Evolutionary conservation across 2,888 invertebrate species (phyloP), one percentile per base, ranked within the genome.

Genomic region (Agrochola circellaris): DNA sequence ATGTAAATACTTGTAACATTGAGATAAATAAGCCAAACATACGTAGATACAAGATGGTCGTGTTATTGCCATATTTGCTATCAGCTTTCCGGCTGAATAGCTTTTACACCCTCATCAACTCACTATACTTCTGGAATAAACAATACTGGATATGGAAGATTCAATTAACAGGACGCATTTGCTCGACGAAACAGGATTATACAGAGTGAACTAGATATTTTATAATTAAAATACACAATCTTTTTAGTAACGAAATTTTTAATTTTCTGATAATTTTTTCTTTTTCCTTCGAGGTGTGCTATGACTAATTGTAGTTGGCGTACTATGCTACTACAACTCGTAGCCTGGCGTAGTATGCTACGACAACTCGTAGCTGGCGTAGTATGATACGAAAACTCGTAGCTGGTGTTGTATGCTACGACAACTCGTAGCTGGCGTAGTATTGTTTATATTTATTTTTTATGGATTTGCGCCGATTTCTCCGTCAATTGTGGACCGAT

Each of bases 31-130:
- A 77, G 60, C 66, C 68, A 74, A 83, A 75, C 80, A 73, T 71
- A 83, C 74, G 65, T 34, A 85, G 85, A 87, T 79, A 82, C 83
- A 86, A 81, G 84, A 83, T 66, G 83, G 79, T 34, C 73, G 38
- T 75, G 88, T 91, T 91, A 91, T 91, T 90, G 89, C 88, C 87
- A 88, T 90, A 89, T 90, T 89, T 88, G 89, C 90, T 93, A 93
- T 93, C 93, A 87, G 90, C 85, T 90, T 93, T 92, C 91, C 92
- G 88, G 85, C 77, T 85, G 88, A 90, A 85, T 87, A 84, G 88
- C 86, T 90, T 90, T 89, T 86, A 89, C 88, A 91, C 89, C 90
- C 90, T 92, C 92, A 90, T 91, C 91, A 92, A 87, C 79, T 83
- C 77, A 77, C 80, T 79, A 77, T n/a, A 69, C 74, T 80, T 77